Percentiles rank a stretch among this genome's conserved stretches.
Evolutionary conservation across 2,888 invertebrate genomes (phyloP).

Genomic region (Amphipoea lucens): DNA sequence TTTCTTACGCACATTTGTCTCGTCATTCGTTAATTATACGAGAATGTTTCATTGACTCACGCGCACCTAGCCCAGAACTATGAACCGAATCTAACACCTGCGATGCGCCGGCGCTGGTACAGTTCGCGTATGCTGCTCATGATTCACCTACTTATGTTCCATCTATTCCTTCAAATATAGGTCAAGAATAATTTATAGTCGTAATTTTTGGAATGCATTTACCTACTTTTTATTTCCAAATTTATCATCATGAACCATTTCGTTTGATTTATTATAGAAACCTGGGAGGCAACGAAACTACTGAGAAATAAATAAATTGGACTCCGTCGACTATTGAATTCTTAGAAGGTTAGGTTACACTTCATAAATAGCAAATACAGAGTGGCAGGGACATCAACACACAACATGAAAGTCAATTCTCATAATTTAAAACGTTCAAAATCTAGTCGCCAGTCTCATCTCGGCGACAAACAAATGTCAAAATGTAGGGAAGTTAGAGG

Average conservation of each 20-base stretch:
- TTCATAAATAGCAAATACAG: not conserved
- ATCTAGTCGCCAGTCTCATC: no score
- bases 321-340: not conserved
- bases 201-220: slow-evolving; percentile 6
- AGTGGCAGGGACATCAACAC: no score
- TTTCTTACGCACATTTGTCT: not conserved
- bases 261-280: slow-evolving; percentile 10
- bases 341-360: not conserved
- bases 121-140: slow-evolving; percentile 6
- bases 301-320: not conserved
- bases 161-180: slow-evolving; percentile 12
- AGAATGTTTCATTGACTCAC: slow-evolving; percentile 7
- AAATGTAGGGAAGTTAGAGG: no score
- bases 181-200: slow-evolving; percentile 23
- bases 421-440: no score
- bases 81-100: slow-evolving; percentile 42
- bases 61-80: slow-evolving; percentile 7
- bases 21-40: not conserved
- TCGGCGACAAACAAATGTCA: no score
- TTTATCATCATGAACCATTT: slow-evolving; percentile 12
- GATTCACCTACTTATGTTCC: slow-evolving; percentile 16
- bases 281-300: not conserved
- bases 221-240: not conserved
- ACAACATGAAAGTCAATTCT: no score
- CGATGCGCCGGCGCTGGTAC: slow-evolving; percentile 29